Base-by-base conservation (phyloP, 1,140 invertebrate genomes). In the Drosophila serrata region DNA sequence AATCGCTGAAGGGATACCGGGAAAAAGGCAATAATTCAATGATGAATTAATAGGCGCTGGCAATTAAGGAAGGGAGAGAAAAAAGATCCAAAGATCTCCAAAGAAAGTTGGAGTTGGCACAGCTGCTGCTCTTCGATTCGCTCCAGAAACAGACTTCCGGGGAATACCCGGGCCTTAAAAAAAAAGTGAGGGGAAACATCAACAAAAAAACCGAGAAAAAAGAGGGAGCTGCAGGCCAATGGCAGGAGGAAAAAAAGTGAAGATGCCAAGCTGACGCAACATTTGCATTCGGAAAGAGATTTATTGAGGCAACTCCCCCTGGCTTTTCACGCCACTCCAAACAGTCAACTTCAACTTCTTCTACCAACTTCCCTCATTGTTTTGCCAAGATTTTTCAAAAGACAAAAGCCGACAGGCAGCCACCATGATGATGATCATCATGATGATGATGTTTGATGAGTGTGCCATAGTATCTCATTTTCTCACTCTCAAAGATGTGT, bases 221-320 rank as follows among this genome's bases (percentile, higher is more conserved):
- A 37, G 24, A 22, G 46, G 45, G 35, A 48, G 51, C 13, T 9
- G 35, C 51, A 55, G 9, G 51, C 51, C 3, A 35, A 11, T 17
- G 45, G 45, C 45, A n/a, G 45, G 29, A 24, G 27, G 29, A 19
- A 56, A 70, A 70, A 48, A 59, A 39, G 67, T 72, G 65, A 72
- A 72, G 69, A 72, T 59, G 51, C 35, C 53, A 61, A 31, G 61
- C 57, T 85, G 81, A 84, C 70, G 82, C 75, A 87, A 88, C 84
- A 88, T 88, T 88, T 88, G 84, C 84, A 87, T 87, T 88, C 80
- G 85, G 72, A 70, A 76, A 79, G 73, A 90, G 85, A 88, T 84
- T 88, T 88, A 88, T 88, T 84, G 85, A 82, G 58, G 67, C 65
- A 49, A 33, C 60, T 48, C 60, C 60, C 31, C 12, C 42, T 64